Evolutionary conservation across 2,888 invertebrate genomes (phyloP), one percentile per base, ranked within the genome.

Genomic region (Parelbella ahira): DNA sequence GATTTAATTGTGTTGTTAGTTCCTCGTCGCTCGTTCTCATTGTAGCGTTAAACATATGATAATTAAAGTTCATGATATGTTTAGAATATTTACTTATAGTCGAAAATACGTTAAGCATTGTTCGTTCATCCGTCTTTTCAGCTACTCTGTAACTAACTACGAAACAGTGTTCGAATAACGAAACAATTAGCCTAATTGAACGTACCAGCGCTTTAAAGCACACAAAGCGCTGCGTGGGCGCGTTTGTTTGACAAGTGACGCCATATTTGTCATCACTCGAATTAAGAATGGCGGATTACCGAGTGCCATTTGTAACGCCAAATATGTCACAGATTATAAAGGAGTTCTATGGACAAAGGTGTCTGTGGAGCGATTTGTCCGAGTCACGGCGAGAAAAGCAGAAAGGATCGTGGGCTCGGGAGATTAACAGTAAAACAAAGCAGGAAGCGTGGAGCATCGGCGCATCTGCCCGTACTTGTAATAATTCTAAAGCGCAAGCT

Each of bases 351-450:
- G 28, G 46, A 49, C 49, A 49, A 49, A 49, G 49, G 21, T 33
- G 33, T 18, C 34, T 20, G 19, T 25, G 34, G 13, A 38, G 29
- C 36, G 11, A 47, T 49, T 49, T 47, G 47, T 47, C 47, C 33
- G 27, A 41, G 41, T 41, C 41, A 41, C 33, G 13, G 33, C 21
- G 41, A 41, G 41, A 41, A 33, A 41, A 32, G 37, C 8, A 21
- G 23, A 46, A 37, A 44, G 36, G 36, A 36, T 36, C 43, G 43
- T 43, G 36, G 43, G 11, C n/a, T 28, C 37, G 46, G 41, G 32
- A 37, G 44, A 49, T 49, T 49, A 49, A 47, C 47, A 37, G 47
- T 49, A 44, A 49, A 47, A 49, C 49, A 49, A 49, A 44, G 47
- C 47, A 29, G 42, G 41, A 37, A 42, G 21, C 23, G 34, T 21